Conservation (phyloP, 2,797 vertebrate species). For the Otus scops region DNA sequence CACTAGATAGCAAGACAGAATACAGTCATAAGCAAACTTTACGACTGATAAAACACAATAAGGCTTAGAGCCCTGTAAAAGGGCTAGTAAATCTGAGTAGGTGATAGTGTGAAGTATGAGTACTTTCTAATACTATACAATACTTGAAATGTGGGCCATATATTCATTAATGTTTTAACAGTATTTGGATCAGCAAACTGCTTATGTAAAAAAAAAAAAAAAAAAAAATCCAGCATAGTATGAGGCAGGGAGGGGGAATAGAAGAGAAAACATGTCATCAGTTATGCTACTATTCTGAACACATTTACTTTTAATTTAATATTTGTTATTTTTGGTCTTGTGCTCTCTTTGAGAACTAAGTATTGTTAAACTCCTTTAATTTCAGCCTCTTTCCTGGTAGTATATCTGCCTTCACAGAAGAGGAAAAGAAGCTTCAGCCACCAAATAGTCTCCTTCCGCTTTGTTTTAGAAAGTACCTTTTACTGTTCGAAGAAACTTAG, state of each 20-base stretch:
- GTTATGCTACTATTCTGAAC: not conserved
- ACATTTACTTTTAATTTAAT: not conserved
- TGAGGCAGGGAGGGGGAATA: rapidly evolving
- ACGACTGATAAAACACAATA: not conserved
- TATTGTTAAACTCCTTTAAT: not conserved
- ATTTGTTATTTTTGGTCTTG: not conserved
- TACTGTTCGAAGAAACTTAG: not conserved
- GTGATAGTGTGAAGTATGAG: not conserved
- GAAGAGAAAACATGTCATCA: not conserved
- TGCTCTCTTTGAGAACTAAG: not conserved
- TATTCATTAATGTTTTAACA: not conserved
- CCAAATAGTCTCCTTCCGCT: not conserved
- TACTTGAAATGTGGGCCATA: not conserved
- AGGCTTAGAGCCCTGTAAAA: not conserved
- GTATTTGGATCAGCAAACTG: not conserved
- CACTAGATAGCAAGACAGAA: not conserved
- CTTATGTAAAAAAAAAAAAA: not conserved
- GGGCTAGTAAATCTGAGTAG: not conserved
- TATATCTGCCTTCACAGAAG: not conserved
- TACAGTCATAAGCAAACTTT: not conserved
- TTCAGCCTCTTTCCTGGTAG: not conserved
- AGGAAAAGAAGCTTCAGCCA: not conserved
- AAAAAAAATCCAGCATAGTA: not conserved
- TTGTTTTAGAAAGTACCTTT: not conserved
- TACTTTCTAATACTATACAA: not conserved